Percentiles rank a stretch among this genome's conserved stretches.
Conservation (phyloP, 2,113 vertebrate species). For the Condylura cristata region DNA sequence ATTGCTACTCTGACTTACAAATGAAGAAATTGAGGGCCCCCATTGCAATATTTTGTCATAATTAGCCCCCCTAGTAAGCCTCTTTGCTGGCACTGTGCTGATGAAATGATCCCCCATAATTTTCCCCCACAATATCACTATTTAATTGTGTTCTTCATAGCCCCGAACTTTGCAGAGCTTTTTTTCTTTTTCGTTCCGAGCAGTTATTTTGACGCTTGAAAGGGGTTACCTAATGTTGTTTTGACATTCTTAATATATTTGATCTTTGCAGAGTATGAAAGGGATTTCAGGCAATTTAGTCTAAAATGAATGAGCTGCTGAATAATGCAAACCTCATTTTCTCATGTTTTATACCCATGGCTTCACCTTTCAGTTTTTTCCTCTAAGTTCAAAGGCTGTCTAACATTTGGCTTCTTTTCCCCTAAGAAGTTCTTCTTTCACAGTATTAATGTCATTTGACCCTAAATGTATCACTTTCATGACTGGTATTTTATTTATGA, state of each 20-base stretch:
- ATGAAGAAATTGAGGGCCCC: not conserved
- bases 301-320: slow-evolving; percentile 54
- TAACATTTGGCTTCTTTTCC: not conserved
- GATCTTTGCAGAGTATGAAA: slow-evolving; percentile 63
- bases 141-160: slow-evolving; percentile 42
- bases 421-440: slow-evolving; percentile 14
- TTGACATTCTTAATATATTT: slow-evolving; percentile 71
- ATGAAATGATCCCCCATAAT: not conserved
- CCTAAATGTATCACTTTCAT: not conserved
- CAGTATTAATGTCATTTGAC: not conserved
- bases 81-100: not conserved
- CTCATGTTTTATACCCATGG: not conserved
- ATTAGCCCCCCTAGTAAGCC: not conserved
- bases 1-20: not conserved
- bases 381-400: not conserved
- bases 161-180: not conserved
- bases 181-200: slow-evolving; percentile 51
- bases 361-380: not conserved
- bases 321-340: slow-evolving; percentile 48
- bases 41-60: slow-evolving; percentile 1
- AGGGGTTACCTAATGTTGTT: slow-evolving; percentile 65
- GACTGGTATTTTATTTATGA: slow-evolving; percentile 40
- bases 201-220: slow-evolving; percentile 45
- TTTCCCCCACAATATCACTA: not conserved
- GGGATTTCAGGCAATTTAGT: slow-evolving; percentile 59